Conservation (phyloP, 2,888 invertebrate genomes). For the Scaptomyza tumidula region DNA sequence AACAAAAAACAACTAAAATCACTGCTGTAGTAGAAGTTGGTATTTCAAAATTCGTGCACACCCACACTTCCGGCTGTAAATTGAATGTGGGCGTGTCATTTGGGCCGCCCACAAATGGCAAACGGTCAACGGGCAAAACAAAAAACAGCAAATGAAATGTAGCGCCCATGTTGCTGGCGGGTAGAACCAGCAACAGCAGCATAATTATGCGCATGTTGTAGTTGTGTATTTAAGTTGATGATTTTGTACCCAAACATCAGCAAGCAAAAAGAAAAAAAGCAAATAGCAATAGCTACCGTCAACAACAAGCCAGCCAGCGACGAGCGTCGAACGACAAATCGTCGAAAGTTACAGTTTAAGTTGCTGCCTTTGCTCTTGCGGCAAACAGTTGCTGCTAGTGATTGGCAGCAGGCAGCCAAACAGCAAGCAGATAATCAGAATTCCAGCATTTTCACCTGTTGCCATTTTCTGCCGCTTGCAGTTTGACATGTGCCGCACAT, state of each 20-base stretch:
- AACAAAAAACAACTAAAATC: conserved; percentile 24
- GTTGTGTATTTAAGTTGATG: conserved; percentile 59
- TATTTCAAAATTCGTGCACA: conserved; percentile 76
- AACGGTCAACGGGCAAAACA: conserved; percentile 14
- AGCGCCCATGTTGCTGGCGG: conserved; percentile 52
- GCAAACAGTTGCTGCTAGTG: conserved; percentile 50
- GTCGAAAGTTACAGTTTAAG: conserved; percentile 80
- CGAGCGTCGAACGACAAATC: conserved; percentile 71
- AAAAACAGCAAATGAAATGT: conserved; percentile 46
- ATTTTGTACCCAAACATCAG: conserved; percentile 69
- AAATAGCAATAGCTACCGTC: conserved; percentile 49
- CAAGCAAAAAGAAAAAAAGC: conserved; percentile 21
- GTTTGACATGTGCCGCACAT: conserved; percentile 82
- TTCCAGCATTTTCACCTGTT: conserved; percentile 80
- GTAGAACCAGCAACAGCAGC: conserved; percentile 18
- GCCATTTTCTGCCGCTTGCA: conserved; percentile 70
- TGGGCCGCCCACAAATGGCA: conserved; percentile 42
- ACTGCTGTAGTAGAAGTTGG: conserved; percentile 29
- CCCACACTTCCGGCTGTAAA: conserved; percentile 83
- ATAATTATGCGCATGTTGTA: conserved; percentile 68
- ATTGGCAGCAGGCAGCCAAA: conserved; percentile 48
- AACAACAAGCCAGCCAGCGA: conserved; percentile 32
- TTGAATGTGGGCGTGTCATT: conserved; percentile 74
- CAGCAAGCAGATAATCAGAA: conserved; percentile 75
- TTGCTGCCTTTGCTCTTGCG: conserved; percentile 51